Evolutionary conservation across 2,888 invertebrate genomes (phyloP).

Genomic region (Panzeria rudis): DNA sequence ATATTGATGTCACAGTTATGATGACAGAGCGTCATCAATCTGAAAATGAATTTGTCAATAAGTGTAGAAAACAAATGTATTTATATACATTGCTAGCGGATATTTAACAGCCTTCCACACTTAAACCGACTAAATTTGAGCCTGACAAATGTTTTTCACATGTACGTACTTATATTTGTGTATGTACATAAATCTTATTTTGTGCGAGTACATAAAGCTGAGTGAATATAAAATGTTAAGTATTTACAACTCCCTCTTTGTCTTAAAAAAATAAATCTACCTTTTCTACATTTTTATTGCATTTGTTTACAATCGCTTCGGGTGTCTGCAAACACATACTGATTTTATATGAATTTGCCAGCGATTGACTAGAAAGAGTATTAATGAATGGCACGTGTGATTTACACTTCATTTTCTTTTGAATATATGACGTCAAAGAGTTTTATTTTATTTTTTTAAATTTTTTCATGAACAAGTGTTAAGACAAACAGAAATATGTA

Average conservation of each 20-base stretch:
- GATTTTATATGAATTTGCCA: conserved; percentile 16
- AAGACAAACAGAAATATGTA: not conserved
- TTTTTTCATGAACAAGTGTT: not conserved
- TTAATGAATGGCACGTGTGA: conserved; percentile 67
- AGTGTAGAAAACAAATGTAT: no score
- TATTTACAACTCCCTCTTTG: conserved; percentile 38
- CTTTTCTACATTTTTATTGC: not conserved
- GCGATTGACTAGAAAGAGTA: conserved; percentile 21
- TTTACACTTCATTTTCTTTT: conserved; percentile 55
- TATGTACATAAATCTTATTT: not conserved
- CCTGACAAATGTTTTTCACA: not conserved
- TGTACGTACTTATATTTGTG: not conserved
- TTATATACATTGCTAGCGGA: no score
- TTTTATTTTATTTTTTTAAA: conserved; percentile 2
- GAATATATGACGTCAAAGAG: conserved; percentile 49
- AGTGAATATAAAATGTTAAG: conserved; percentile 1
- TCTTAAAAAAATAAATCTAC: not conserved
- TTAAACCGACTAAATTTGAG: not conserved
- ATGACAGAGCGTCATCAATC: not conserved
- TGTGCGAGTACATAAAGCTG: not conserved
- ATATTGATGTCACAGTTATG: no score
- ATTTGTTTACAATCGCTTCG: conserved; percentile 32
- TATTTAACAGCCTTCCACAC: not conserved
- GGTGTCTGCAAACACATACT: conserved; percentile 1
- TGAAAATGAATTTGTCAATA: no score